A percentile compares a stretch with the other conserved stretches of the same genome.
phyloP scores from a whole-genome alignment of 1,140 invertebrate genomes.

The Trachymyrmex cornetzi region DNA sequence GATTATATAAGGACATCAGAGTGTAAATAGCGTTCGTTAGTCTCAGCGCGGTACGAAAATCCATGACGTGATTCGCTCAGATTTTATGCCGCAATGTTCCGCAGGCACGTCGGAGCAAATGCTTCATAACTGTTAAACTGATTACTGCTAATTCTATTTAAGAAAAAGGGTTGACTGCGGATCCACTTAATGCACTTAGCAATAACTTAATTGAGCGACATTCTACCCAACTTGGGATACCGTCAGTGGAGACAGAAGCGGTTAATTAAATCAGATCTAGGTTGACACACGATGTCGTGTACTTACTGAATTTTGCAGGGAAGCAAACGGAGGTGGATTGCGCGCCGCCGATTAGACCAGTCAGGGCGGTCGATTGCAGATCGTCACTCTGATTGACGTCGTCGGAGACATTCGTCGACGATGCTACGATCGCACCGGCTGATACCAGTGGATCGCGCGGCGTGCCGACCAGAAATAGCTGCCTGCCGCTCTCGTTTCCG shows the following conservation, averaged over 20 bases:
- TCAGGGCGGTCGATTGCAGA: constrained; percentile 82
- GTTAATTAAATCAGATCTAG: constrained; percentile 84
- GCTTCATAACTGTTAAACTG: constrained; percentile 83
- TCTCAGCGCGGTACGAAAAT: not conserved
- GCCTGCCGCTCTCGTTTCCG: constrained; percentile 75
- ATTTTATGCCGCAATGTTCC: not conserved
- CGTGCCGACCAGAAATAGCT: constrained; percentile 82
- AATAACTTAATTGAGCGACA: constrained; percentile 86
- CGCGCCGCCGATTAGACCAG: constrained; percentile 81
- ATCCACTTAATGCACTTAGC: constrained; percentile 86
- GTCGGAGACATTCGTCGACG: constrained; percentile 69
- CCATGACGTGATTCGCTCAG: not conserved
- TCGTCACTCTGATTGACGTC: constrained; percentile 81
- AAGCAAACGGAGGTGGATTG: constrained; percentile 86
- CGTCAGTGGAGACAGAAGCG: constrained; percentile 70
- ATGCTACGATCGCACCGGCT: constrained; percentile 79
- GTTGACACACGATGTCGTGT: constrained; percentile 56
- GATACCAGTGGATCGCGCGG: constrained; percentile 84
- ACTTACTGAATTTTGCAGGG: constrained; percentile 86
- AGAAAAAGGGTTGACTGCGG: constrained; percentile 76
- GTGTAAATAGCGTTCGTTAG: not conserved
- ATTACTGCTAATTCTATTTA: constrained; percentile 85
- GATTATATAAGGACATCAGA: not conserved
- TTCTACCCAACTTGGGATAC: constrained; percentile 80
- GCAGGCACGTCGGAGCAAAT: constrained; percentile 15